phyloP scores from a whole-genome alignment of 2,888 invertebrate genomes.

The Strigamia crassipes region DNA sequence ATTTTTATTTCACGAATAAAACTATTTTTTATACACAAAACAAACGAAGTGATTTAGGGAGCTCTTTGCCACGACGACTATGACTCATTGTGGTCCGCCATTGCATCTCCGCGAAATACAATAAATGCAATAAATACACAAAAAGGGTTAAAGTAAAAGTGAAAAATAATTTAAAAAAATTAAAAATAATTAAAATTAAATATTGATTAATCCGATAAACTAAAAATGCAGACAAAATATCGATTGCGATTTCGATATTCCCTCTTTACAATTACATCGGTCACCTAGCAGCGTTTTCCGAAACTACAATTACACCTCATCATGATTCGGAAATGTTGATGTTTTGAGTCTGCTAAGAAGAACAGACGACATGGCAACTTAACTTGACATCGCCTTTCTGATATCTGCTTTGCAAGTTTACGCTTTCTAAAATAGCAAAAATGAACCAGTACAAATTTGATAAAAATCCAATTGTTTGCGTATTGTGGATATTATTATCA shows the following conservation, averaged over 20 bases:
- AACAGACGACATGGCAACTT: neutral
- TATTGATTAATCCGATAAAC: too few relatives aligned
- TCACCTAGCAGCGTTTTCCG: neutral
- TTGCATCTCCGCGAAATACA: neutral
- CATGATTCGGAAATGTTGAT: neutral
- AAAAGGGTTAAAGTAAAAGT: neutral
- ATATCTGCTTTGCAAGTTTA: neutral
- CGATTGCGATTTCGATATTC: too few relatives aligned
- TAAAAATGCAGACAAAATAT: too few relatives aligned
- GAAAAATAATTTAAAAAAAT: neutral
- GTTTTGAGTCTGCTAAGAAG: neutral
- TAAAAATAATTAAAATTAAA: neutral
- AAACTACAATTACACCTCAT: neutral
- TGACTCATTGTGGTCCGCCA: neutral
- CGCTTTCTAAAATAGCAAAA: too few relatives aligned
- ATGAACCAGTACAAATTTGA: neutral
- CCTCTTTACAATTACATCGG: too few relatives aligned
- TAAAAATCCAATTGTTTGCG: neutral
- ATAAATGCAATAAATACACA: neutral
- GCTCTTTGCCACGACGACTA: conserved; percentile 15
- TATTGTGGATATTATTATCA: neutral
- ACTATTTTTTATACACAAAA: conserved; percentile 7
- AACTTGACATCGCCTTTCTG: neutral
- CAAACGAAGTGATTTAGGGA: neutral
- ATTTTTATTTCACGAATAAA: neutral